Conservation (phyloP, 2,888 invertebrate genomes). For the Endotricha flammealis region DNA sequence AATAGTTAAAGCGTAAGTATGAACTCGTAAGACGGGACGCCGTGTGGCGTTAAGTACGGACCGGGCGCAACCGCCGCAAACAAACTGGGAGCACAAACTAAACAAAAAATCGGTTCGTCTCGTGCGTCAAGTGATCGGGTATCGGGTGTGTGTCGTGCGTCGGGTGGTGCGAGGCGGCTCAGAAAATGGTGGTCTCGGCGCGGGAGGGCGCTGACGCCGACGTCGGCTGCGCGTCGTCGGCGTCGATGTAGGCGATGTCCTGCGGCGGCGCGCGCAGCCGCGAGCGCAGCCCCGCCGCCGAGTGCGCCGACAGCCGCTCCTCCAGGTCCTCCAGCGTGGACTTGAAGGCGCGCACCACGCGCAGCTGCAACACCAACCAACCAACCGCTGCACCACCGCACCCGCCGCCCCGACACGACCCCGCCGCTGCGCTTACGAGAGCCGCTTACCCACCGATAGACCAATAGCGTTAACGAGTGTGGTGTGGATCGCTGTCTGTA, state of each 20-base stretch:
- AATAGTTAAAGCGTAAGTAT: conserved; percentile 27
- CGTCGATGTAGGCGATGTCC: conserved; percentile 91
- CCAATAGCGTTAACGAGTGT: conserved; percentile 50
- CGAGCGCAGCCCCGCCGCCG: conserved; percentile 95
- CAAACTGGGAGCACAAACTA: conserved; percentile 21
- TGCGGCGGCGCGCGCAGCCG: conserved; percentile 84
- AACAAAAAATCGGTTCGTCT: conserved; percentile 18
- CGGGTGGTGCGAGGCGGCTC: conserved; percentile 23
- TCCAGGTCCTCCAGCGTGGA: conserved; percentile 99
- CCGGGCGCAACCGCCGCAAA: conserved; percentile 27
- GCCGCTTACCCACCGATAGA: conserved; percentile 27
- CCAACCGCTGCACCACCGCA: conserved; percentile 59
- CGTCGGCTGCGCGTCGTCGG: conserved; percentile 77
- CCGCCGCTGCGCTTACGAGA: conserved; percentile 16
- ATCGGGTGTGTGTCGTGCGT: conserved; percentile 18
- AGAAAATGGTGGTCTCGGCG: conserved; percentile 69
- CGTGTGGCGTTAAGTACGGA: conserved; percentile 48
- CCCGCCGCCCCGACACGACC: conserved; percentile 25
- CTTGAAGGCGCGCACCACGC: conserved; percentile 99
- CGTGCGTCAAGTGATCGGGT: conserved; percentile 21
- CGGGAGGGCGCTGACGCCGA: conserved; percentile 34
- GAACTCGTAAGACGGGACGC: conserved; percentile 31
- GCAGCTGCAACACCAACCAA: conserved; percentile 91
- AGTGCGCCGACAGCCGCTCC: conserved; percentile 98
- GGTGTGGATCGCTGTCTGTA: conserved; percentile 64